These are phyloP conservation scores for Trisateles emortualis DNA, from an alignment of 2,888 invertebrate species.

Conservation along the genomic window DNA sequence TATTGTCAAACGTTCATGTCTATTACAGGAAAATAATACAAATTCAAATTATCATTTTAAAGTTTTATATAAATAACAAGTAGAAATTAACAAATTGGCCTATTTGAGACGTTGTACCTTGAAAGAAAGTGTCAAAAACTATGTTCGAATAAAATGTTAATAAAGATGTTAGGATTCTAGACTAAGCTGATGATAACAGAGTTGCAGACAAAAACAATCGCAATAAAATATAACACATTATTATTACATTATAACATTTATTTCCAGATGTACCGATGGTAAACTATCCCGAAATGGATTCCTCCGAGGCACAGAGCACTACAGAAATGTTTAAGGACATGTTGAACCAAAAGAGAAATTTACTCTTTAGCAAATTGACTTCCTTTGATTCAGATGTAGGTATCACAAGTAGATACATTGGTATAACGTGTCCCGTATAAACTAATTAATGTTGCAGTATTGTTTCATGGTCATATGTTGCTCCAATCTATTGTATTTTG, in stretches of 20 bases:
- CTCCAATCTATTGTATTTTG: conserved; percentile 22
- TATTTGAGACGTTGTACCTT: no score
- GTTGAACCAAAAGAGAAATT: conserved; percentile 96
- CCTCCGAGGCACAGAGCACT: conserved; percentile 91
- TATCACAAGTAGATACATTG: conserved; percentile 48
- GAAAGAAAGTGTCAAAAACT: no score
- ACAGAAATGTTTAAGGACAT: conserved; percentile 98
- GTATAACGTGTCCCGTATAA: neutral
- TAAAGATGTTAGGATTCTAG: no score
- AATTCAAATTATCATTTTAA: no score
- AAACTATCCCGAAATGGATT: conserved; percentile 88
- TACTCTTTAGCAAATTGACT: conserved; percentile 94
- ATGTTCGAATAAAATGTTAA: no score
- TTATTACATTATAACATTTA: neutral
- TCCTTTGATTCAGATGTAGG: conserved; percentile 97
- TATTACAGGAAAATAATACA: no score
- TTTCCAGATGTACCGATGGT: conserved; percentile 84
- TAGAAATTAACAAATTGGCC: no score
- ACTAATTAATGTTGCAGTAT: conserved; percentile 47
- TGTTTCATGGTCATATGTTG: conserved; percentile 65
- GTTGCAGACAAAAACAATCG: no score
- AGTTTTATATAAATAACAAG: no score
- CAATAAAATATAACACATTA: no score
- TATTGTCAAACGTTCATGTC: no score
- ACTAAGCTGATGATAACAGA: no score